These are phyloP conservation scores for Cebidichthys violaceus DNA, from an alignment of 2,113 vertebrate genomes.

Conservation along the genomic window DNA sequence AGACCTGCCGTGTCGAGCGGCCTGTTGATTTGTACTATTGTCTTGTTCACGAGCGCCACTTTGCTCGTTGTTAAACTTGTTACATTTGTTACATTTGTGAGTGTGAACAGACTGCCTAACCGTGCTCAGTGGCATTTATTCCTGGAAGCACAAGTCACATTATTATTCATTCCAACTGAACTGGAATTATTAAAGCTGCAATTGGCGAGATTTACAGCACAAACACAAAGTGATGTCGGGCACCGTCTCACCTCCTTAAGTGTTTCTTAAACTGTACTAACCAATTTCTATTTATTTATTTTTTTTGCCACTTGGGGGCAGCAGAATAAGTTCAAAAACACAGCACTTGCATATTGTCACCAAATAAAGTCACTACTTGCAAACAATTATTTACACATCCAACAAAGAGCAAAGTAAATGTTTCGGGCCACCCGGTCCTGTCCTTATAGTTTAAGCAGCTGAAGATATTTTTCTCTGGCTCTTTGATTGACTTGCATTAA, in stretches of 20 bases:
- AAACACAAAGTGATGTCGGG: conserved; percentile 7
- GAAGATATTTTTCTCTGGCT: background rate
- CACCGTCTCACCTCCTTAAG: background rate
- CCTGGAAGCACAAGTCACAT: conserved; percentile 38
- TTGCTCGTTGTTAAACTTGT: conserved; percentile 2
- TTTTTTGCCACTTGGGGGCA: background rate
- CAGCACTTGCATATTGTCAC: background rate
- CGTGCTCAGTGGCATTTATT: background rate
- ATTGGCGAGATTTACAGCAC: background rate
- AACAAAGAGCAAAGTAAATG: background rate
- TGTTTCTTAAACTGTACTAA: background rate
- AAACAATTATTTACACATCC: background rate
- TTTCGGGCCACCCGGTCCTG: background rate
- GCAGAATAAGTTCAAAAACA: background rate
- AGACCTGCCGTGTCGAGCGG: background rate
- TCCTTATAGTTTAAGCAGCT: background rate
- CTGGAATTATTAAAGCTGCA: conserved; percentile 25
- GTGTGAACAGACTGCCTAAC: conserved; percentile 9
- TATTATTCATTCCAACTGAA: conserved; percentile 15
- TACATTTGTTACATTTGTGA: conserved; percentile 8
- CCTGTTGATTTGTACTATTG: conserved; percentile 3
- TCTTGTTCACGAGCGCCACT: conserved; percentile 8
- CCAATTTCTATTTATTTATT: background rate
- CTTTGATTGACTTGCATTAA: background rate
- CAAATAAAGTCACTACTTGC: background rate